Evolutionary conservation across 2,888 invertebrate species (phyloP), one percentile per base, ranked within the genome.

Genomic region (Caenorhabditis sp.): DNA sequence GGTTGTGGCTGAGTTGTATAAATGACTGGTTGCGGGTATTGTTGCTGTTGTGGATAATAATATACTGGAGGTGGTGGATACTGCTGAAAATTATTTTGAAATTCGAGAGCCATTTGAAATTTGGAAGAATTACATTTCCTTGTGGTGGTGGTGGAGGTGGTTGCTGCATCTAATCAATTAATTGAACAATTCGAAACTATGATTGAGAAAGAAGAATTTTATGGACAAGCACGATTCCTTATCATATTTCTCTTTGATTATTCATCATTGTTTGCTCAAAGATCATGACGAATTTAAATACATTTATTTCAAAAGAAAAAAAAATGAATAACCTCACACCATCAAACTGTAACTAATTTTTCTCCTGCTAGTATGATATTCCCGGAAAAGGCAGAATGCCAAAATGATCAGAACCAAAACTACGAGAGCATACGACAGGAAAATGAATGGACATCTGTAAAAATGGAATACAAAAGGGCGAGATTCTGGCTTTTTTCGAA

Each of bases 1-100:
- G 43, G 43, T 43, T 66, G 71, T 14, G 71, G 71, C 17, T 71
- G 71, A 53, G 64, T 60, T 53, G 66, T 66, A 19, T 72, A 67
- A n/a, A 72, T 64, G 58, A 62, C 64, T 3, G 66, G 66, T 51
- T 72, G 71, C 10, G 31, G 31, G 10, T 31, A 31, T 37, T 14
- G 23, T 36, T 24, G 23, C 23, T 31, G 58, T 37, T 37, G 37
- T n/a, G n/a, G n/a, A 21, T 26, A n/a, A 21, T 58, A 17, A 37
- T 21, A 36, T 19, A 64, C 67, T 55, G 71, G 64, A 6, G 67
- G 71, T 21, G 58, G 66, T 37, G 70, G 70, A 21, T 61, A 62
- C 57, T 62, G 66, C 58, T 71, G 53, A 21, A 53, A 71, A 12
- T 54, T 19, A 31, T 62, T 70, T 31, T 70, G 62, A 4, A 62